These are phyloP conservation scores for Peromyscus maniculatus DNA, from an alignment of 2,113 vertebrate species.

Conservation along the genomic window DNA sequence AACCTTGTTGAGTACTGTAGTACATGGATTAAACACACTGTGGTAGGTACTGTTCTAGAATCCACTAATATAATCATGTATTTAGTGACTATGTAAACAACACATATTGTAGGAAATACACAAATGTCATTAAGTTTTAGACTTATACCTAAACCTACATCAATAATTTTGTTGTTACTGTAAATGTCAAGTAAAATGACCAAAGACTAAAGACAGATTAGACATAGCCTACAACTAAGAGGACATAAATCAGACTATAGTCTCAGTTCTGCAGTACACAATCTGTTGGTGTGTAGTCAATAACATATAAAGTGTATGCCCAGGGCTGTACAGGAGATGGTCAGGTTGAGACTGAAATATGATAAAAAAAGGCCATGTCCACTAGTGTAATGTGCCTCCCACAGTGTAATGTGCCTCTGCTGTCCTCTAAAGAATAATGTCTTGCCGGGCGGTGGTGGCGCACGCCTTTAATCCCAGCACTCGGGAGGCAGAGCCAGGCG, in stretches of 20 bases:
- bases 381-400: background rate
- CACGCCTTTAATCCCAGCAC: too few relatives aligned
- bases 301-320: background rate
- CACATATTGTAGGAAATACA: constrained; percentile 29
- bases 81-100: constrained; percentile 51
- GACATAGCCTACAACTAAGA: background rate
- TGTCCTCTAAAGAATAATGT: background rate
- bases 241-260: background rate
- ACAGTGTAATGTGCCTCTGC: background rate
- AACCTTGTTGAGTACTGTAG: constrained; percentile 49
- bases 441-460: too few relatives aligned
- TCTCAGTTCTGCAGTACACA: background rate
- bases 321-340: background rate
- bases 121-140: constrained; percentile 52
- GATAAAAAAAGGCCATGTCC: background rate
- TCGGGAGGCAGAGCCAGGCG: too few relatives aligned
- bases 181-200: constrained; percentile 49
- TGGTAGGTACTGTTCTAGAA: constrained; percentile 59
- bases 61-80: constrained; percentile 53
- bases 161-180: constrained; percentile 49
- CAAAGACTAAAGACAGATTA: constrained; percentile 25
- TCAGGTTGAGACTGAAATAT: constrained; percentile 41
- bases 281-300: background rate
- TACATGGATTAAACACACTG: constrained; percentile 54
- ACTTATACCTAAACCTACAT: background rate